Conservation (phyloP, 2,113 vertebrate species). For the Alaudala cheleensis region DNA sequence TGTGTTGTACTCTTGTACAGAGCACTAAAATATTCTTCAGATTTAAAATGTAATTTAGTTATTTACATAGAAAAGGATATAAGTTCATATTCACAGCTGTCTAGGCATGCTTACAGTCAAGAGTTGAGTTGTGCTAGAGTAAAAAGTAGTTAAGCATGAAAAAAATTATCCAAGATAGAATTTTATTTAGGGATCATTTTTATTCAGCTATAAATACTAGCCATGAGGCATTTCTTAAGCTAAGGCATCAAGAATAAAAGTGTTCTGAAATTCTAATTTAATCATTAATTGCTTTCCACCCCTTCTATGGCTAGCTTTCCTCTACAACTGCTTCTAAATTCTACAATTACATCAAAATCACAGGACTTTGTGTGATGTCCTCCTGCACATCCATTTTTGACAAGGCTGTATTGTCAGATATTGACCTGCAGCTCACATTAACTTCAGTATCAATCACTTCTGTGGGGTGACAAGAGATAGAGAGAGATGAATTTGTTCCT, state of each 20-base stretch:
- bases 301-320: neutral
- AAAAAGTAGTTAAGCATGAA: neutral
- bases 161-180: neutral
- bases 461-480: neutral
- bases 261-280: neutral
- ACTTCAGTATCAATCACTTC: neutral
- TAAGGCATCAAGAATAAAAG: neutral
- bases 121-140: neutral
- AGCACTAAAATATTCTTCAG: neutral
- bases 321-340: neutral
- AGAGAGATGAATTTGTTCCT: neutral
- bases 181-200: neutral
- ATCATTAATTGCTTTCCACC: neutral
- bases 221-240: neutral
- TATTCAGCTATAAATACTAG: neutral
- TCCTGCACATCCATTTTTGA: neutral
- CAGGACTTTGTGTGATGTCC: neutral
- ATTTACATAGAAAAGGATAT: neutral
- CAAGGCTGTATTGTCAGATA: neutral
- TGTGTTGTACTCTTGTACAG: neutral
- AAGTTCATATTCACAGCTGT: neutral
- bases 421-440: neutral
- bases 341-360: neutral
- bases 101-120: neutral
- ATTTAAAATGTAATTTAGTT: neutral